A percentile compares a stretch with the other conserved stretches of the same genome.
phyloP scores from a whole-genome alignment of 2,113 vertebrate genomes.

The Pimephales promelas region DNA sequence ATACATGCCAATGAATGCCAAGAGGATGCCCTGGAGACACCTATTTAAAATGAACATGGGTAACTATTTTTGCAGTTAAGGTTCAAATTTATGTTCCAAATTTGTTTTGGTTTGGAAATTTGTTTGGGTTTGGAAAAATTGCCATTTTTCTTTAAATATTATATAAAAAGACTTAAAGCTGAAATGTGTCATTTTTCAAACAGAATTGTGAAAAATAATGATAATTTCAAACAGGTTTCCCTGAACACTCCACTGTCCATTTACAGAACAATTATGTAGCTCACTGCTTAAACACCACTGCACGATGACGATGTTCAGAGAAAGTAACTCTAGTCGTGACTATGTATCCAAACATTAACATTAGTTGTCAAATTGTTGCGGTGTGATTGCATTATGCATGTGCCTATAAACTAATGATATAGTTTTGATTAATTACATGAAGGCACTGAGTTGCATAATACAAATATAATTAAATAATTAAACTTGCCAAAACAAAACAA shows the following conservation, averaged over 20 bases:
- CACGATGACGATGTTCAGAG: too few relatives aligned
- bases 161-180: neutral
- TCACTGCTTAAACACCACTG: too few relatives aligned
- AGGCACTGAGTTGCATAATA: too few relatives aligned
- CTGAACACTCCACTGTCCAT: too few relatives aligned
- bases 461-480: too few relatives aligned
- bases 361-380: neutral
- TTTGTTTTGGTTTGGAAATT: neutral
- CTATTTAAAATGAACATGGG: neutral
- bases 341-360: too few relatives aligned
- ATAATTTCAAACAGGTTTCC: neutral
- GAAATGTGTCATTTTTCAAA: neutral
- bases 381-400: neutral
- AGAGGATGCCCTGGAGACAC: neutral
- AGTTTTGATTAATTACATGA: too few relatives aligned
- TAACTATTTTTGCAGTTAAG: neutral
- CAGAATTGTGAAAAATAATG: neutral
- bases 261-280: neutral
- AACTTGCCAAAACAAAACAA: too few relatives aligned
- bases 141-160: neutral
- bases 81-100: neutral
- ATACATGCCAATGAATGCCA: slow-evolving; percentile 53
- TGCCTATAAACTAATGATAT: neutral
- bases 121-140: neutral
- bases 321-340: too few relatives aligned